Conservation (phyloP, 2,797 vertebrate genomes). For the Pseudochirops corinnae region DNA sequence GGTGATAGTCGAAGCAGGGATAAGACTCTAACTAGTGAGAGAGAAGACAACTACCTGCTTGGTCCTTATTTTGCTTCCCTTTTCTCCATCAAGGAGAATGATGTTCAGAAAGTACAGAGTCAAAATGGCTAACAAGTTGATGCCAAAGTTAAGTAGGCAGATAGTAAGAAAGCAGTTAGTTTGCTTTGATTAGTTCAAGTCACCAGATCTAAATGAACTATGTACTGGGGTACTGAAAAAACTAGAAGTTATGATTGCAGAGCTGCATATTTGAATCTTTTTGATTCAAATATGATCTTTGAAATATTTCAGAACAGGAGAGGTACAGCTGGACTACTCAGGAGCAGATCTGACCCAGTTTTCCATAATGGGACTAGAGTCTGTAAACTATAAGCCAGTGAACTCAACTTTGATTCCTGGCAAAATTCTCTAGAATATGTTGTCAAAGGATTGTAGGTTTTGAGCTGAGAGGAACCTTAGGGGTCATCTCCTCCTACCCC, state of each 20-base stretch:
- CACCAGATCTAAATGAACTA: neutral
- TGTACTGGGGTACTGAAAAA: neutral
- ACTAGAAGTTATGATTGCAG: neutral
- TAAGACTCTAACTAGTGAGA: neutral
- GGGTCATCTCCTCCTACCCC: neutral
- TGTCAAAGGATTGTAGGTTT: neutral
- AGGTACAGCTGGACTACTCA: too few relatives aligned
- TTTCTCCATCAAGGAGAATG: neutral
- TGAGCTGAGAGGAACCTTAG: neutral
- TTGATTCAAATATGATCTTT: neutral
- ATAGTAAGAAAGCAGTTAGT: neutral
- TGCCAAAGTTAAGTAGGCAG: neutral
- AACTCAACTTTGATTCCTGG: neutral
- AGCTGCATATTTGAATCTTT: neutral
- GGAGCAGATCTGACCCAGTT: neutral
- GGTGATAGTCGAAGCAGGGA: neutral
- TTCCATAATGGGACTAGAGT: neutral
- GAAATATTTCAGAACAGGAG: neutral
- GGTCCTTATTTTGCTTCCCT: neutral
- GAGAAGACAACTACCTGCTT: neutral
- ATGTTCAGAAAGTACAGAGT: neutral
- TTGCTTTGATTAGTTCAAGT: neutral
- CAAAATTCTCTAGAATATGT: neutral
- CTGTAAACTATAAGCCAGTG: neutral
- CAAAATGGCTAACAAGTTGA: neutral